phyloP scores from a whole-genome alignment of 2,888 invertebrate species.

The Dryocosmus kuriphilus region DNA sequence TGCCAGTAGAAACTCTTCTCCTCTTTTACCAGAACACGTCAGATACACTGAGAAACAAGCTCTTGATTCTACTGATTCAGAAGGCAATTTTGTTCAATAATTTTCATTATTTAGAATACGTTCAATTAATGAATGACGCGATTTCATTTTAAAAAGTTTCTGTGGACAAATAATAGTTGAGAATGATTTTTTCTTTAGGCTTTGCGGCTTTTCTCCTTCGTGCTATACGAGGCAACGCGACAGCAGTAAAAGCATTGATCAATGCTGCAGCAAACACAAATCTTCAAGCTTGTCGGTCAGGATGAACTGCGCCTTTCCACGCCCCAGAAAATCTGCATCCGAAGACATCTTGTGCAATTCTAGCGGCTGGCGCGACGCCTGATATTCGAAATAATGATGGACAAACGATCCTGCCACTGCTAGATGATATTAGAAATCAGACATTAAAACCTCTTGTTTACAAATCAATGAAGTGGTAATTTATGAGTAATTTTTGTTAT shows the following conservation, averaged over 20 bases:
- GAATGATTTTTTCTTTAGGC: slow-evolving; percentile 57
- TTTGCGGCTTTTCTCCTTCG: slow-evolving; percentile 72
- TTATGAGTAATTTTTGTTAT: background rate
- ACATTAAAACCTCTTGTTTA: slow-evolving; percentile 56
- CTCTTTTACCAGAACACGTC: slow-evolving; percentile 60
- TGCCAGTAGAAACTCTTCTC: slow-evolving; percentile 65
- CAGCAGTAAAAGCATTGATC: slow-evolving; percentile 62
- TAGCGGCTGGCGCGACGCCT: slow-evolving; percentile 63
- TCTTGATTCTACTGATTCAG: slow-evolving; percentile 61
- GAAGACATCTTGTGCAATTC: slow-evolving; percentile 58
- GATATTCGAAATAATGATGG: slow-evolving; percentile 67
- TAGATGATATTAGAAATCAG: slow-evolving; percentile 61
- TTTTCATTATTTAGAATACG: background rate
- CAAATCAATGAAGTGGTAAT: slow-evolving; percentile 50
- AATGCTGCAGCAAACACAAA: slow-evolving; percentile 65
- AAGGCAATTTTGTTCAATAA: slow-evolving; percentile 56
- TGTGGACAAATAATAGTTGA: background rate
- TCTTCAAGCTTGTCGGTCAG: slow-evolving; percentile 68
- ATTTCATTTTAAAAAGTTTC: too few relatives aligned
- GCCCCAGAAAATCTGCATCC: slow-evolving; percentile 66
- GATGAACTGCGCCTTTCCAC: slow-evolving; percentile 71
- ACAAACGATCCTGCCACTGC: slow-evolving; percentile 65
- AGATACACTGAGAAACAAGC: slow-evolving; percentile 48
- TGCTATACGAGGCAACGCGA: slow-evolving; percentile 60
- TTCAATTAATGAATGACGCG: background rate